Base-by-base conservation (phyloP, 2,797 vertebrate species). In the Sebastes cheni region DNA sequence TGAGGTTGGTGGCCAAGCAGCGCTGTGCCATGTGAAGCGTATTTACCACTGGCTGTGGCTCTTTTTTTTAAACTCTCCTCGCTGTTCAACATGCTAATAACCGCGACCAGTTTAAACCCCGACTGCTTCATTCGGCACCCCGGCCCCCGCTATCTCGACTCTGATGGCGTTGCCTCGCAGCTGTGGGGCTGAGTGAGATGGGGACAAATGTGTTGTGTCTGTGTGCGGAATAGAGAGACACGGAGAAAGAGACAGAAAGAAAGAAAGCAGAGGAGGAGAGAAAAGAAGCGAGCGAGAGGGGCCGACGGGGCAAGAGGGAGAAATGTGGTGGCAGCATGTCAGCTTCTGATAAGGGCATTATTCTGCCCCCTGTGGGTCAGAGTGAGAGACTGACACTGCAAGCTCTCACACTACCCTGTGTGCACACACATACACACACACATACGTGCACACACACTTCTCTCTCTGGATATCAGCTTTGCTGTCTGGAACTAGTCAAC, bases 341-440 rank as follows among this genome's bases (percentile, higher is more conserved):
- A 93, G 93, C 91, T 84, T 85, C 89, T 88, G 93, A 96, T 95
- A 95, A 95, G 93, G 87, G 94, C 94, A 95, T 95, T 95, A 95
- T 92, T 86, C 92, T 93, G 93, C 93, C 93, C 94, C 94, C 94
- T 95, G 93, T 93, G 93, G 94, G 93, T 90, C 84, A 75, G 76
- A 86, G 88, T 62, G 84, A 91, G 86, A 87, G 82, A 87, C 80
- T 90, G 89, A 90, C 88, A 85, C 77, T 76, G 81, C 72, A 72
- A 84, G 76, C 30, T 22, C 80, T 69, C 72, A 65, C 83, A 64
- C 66, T 20, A 14, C 30, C 36, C 42, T 9, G 42, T 7, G 23
- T 46, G 22, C 0, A 29, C 29, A 6, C 29, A 30, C 29, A 30
- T 6, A 29, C 29, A 29, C 29, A 29, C 29, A 58, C 30, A 52